A percentile compares a stretch with the other conserved stretches of the same genome.
Conservation (phyloP, 2,888 invertebrate species). For the Deilephila elpenor region DNA sequence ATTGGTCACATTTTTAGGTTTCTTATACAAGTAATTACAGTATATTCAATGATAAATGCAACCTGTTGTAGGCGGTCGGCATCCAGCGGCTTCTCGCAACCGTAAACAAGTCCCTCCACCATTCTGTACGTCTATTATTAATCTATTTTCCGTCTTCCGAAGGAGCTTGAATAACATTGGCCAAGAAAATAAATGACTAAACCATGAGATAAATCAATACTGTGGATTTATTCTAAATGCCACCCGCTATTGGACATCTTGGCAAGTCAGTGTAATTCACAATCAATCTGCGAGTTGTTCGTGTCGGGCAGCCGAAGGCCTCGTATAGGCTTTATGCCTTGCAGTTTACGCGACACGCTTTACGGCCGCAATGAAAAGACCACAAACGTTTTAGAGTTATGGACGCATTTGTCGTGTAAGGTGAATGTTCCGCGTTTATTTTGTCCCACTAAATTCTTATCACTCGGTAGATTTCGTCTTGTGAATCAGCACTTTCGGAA, state of each 20-base stretch:
- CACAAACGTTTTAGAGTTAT: conserved; percentile 60
- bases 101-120: too few relatives aligned
- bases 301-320: conserved; percentile 12
- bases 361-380: conserved; percentile 61
- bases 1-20: too few relatives aligned
- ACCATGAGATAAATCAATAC: not conserved
- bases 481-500: not conserved
- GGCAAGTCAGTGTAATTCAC: not conserved
- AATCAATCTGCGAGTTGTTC: conserved; percentile 18
- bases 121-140: too few relatives aligned
- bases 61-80: too few relatives aligned
- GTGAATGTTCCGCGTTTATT: conserved; percentile 19
- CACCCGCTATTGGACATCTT: not conserved
- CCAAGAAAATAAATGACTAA: too few relatives aligned
- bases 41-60: too few relatives aligned
- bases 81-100: too few relatives aligned
- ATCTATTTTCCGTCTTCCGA: too few relatives aligned
- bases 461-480: conserved; percentile 1
- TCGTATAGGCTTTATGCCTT: conserved; percentile 16
- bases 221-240: not conserved
- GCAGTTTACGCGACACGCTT: conserved; percentile 46
- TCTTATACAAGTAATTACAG: too few relatives aligned
- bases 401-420: conserved; percentile 44
- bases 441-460: conserved; percentile 5
- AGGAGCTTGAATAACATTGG: too few relatives aligned